Evolutionary conservation across 1,140 invertebrate species (phyloP).

Genomic region (Brachionus rubens): DNA sequence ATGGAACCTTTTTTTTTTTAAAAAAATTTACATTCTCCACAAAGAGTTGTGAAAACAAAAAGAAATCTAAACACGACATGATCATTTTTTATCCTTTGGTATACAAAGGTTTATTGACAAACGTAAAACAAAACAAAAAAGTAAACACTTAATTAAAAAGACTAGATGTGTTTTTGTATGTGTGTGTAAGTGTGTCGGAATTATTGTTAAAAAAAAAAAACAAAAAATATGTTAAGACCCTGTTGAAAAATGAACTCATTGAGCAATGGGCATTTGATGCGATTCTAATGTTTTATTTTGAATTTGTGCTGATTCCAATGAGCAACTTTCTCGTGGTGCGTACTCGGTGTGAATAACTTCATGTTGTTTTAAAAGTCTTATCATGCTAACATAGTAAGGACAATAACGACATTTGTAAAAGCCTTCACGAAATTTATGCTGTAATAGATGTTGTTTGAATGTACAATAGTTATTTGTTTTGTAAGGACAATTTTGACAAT

Average conservation of each 20-base stretch:
- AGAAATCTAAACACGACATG: constrained; percentile 22
- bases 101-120: too few species aligned
- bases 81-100: too few species aligned
- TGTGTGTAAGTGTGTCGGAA: neutral
- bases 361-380: constrained; percentile 35
- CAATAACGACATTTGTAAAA: constrained; percentile 43
- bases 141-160: constrained; percentile 39
- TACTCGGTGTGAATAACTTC: constrained; percentile 37
- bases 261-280: constrained; percentile 39
- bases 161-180: neutral
- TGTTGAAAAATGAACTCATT: constrained; percentile 5
- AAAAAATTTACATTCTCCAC: constrained; percentile 37
- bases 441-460: constrained; percentile 17
- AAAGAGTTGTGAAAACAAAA: constrained; percentile 11
- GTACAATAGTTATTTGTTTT: constrained; percentile 29
- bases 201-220: too few species aligned
- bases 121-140: too few species aligned
- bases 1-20: neutral
- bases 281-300: constrained; percentile 7
- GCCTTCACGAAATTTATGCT: constrained; percentile 20
- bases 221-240: neutral
- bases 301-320: neutral
- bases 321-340: constrained; percentile 17
- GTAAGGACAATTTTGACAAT: constrained; percentile 28
- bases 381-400: constrained; percentile 43